Conservation (phyloP, 2,797 vertebrate genomes). For the Chrysocyon brachyurus region DNA sequence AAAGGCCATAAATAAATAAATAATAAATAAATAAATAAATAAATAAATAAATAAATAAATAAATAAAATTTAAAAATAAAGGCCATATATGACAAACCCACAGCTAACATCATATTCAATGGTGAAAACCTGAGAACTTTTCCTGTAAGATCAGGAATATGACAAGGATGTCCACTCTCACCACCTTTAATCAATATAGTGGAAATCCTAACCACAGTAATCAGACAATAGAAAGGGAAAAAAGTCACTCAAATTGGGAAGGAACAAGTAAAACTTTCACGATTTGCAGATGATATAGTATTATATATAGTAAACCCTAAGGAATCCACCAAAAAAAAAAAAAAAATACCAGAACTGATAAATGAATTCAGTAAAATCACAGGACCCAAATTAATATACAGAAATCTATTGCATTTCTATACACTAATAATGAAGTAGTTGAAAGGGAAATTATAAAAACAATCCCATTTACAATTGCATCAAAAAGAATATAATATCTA, state of each 20-base stretch:
- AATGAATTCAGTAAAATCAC: not conserved
- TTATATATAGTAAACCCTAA: not conserved
- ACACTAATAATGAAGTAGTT: not conserved
- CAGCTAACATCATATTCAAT: not conserved
- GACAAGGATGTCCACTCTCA: not conserved
- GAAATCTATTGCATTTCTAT: not conserved
- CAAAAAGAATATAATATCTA: not conserved
- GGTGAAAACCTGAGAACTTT: not conserved
- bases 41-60: not conserved
- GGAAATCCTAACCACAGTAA: not conserved
- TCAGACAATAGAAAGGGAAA: not conserved
- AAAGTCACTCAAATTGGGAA: not conserved
- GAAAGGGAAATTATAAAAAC: not conserved
- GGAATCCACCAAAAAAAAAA: not conserved
- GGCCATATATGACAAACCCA: not conserved
- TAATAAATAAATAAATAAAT: not conserved
- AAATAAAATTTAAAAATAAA: not conserved
- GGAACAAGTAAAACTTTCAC: not conserved
- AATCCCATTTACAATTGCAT: not conserved
- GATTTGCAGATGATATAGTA: not conserved
- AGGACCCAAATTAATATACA: not conserved
- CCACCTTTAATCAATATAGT: not conserved
- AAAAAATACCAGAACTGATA: not conserved
- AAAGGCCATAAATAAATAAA: not conserved
- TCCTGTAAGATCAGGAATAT: not conserved